These are phyloP conservation scores for Keiferia lycopersicella DNA, from an alignment of 2,888 invertebrate genomes.

Conservation along the genomic window DNA sequence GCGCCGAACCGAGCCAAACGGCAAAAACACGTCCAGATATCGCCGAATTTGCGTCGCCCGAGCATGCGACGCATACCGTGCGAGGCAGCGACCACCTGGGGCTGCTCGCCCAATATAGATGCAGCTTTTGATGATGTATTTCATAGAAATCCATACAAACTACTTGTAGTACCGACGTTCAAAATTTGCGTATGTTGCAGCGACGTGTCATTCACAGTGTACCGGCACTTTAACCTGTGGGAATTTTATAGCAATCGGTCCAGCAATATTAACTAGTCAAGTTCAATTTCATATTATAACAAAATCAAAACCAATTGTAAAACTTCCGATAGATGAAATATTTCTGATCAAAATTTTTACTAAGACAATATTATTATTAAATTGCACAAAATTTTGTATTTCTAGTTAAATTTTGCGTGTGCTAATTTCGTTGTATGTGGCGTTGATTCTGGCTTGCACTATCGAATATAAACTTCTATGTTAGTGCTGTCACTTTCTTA, in stretches of 20 bases:
- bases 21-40: no score
- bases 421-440: neutral
- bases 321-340: constrained; percentile 2
- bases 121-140: no score
- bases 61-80: no score
- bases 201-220: neutral
- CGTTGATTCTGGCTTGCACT: neutral
- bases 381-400: constrained; percentile 26
- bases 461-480: neutral
- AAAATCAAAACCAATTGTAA: constrained; percentile 11
- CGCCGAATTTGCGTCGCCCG: no score
- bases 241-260: constrained; percentile 24
- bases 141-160: no score
- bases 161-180: no score
- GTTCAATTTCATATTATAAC: constrained; percentile 33
- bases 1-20: no score
- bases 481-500: neutral
- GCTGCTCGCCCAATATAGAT: no score
- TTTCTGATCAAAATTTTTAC: neutral
- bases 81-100: no score
- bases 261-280: constrained; percentile 41
- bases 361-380: constrained; percentile 24
- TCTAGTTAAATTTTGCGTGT: constrained; percentile 24
- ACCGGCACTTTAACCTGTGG: neutral
- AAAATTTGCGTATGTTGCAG: no score